Conservation (phyloP, 2,888 invertebrate genomes). For the Eupeodes latifasciatus region DNA sequence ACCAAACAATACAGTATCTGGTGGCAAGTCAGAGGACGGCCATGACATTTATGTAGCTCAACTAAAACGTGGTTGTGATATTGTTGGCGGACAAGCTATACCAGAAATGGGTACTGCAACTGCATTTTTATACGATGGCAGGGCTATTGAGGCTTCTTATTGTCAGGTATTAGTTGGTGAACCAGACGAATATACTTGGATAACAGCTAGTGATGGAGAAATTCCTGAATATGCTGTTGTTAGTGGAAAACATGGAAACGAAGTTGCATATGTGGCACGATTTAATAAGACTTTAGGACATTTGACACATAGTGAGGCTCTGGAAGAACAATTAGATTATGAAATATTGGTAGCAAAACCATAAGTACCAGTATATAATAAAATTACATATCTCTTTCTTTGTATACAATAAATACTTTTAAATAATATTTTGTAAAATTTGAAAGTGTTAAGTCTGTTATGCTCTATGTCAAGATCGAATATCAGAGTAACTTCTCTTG, state of each 20-base stretch:
- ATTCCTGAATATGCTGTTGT: slow-evolving; percentile 28
- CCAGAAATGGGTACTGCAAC: not conserved
- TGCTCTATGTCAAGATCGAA: no score
- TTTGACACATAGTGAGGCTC: not conserved
- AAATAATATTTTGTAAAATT: no score
- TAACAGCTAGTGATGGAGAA: slow-evolving; percentile 9
- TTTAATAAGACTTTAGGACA: not conserved
- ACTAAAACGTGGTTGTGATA: slow-evolving; percentile 3
- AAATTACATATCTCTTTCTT: no score
- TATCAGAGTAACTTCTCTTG: no score
- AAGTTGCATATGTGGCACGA: not conserved
- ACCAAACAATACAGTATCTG: slow-evolving; percentile 23
- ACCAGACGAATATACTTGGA: slow-evolving; percentile 2
- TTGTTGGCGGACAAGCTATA: slow-evolving; percentile 5
- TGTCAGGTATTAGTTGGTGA: slow-evolving; percentile 12
- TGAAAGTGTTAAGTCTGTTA: no score
- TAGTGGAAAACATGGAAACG: not conserved
- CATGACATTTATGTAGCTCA: slow-evolving; percentile 10
- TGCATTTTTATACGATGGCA: not conserved
- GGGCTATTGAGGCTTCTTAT: not conserved
- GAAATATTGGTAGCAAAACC: slow-evolving; percentile 1
- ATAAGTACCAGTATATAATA: no score
- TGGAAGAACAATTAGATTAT: not conserved
- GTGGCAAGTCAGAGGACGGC: not conserved
- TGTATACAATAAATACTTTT: no score